Evolutionary conservation across 1,140 invertebrate genomes (phyloP).

Genomic region (Drosophila kurseongensis): DNA sequence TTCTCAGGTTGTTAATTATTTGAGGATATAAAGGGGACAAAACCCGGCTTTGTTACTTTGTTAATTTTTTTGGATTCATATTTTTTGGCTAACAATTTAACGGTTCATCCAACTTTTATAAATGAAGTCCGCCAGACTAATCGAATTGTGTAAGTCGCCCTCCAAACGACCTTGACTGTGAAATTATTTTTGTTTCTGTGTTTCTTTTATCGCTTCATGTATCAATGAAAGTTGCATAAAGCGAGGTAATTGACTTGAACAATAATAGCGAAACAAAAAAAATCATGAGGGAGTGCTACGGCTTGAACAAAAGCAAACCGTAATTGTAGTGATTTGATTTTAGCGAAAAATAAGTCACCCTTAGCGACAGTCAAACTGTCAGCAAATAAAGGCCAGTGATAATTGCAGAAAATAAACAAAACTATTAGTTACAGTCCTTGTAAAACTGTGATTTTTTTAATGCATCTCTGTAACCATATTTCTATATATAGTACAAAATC

Average conservation of each 20-base stretch:
- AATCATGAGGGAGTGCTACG: conserved; percentile 43
- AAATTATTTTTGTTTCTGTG: conserved; percentile 38
- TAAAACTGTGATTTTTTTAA: background rate
- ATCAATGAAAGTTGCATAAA: conserved; percentile 64
- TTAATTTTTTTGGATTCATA: background rate
- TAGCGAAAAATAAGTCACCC: conserved; percentile 12
- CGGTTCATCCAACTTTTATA: conserved; percentile 30
- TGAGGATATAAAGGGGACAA: conserved; percentile 6
- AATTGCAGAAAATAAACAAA: conserved; percentile 7
- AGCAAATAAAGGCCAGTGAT: background rate
- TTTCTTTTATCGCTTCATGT: conserved; percentile 13
- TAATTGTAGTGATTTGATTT: conserved; percentile 54
- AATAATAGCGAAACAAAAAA: conserved; percentile 38
- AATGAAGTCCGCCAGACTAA: background rate
- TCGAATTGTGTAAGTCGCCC: conserved; percentile 30
- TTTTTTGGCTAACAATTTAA: conserved; percentile 1
- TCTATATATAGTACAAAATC: background rate
- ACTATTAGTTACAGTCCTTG: background rate
- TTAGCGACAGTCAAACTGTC: conserved; percentile 50
- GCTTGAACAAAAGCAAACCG: conserved; percentile 51
- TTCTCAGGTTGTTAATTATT: conserved; percentile 36
- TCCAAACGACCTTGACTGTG: conserved; percentile 68
- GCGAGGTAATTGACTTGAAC: conserved; percentile 59
- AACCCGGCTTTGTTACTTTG: conserved; percentile 11
- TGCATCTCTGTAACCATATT: background rate